These are phyloP conservation scores for Patella pellucida DNA, from an alignment of 2,888 invertebrate genomes.

Conservation along the genomic window DNA sequence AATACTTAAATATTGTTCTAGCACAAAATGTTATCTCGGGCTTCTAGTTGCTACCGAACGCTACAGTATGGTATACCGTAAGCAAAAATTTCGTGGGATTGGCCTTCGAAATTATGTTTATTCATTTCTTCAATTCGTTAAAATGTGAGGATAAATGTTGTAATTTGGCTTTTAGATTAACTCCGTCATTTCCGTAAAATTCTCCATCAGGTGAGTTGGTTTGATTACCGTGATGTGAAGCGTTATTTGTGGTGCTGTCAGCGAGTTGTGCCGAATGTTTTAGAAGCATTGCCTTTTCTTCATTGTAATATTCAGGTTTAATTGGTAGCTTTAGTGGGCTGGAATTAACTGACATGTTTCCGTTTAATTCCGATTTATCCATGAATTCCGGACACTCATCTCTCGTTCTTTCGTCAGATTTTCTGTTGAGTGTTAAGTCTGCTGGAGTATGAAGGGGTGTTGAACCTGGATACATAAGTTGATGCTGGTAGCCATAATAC, in stretches of 20 bases:
- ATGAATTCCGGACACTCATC: background rate
- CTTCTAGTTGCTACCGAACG: too few relatives aligned
- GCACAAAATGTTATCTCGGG: too few relatives aligned
- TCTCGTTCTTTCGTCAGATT: background rate
- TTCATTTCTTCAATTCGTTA: background rate
- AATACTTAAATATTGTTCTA: too few relatives aligned
- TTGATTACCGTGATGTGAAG: background rate
- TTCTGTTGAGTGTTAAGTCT: background rate
- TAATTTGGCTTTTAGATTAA: background rate
- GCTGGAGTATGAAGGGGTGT: background rate
- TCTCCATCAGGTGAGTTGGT: background rate
- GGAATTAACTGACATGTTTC: background rate
- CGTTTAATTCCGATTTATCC: background rate
- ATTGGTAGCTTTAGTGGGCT: constrained; percentile 1
- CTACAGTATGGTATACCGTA: too few relatives aligned
- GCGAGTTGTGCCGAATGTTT: background rate
- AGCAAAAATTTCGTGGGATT: too few relatives aligned
- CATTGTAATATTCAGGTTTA: background rate
- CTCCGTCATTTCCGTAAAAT: background rate
- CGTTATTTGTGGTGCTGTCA: background rate
- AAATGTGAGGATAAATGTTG: background rate
- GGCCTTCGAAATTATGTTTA: too few relatives aligned
- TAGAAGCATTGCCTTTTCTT: background rate
- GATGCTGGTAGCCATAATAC: background rate
- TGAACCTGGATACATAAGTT: background rate